Percentiles rank a stretch among this genome's conserved stretches.
These are phyloP conservation scores for Botia kubotai DNA, from an alignment of 2,797 vertebrate genomes.

Conservation along the genomic window DNA sequence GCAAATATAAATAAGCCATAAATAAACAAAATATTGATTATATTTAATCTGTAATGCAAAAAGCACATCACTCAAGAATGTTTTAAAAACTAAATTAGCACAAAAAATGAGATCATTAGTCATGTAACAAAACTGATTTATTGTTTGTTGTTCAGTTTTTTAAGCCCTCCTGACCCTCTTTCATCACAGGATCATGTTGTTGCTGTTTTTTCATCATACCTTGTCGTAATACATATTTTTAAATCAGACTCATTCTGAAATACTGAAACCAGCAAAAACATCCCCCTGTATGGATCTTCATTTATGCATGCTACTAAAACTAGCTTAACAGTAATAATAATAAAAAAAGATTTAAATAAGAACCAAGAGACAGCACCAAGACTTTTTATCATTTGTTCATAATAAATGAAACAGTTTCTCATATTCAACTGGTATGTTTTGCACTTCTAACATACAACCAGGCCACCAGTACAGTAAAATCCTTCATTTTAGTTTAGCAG, in stretches of 20 bases:
- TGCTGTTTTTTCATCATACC: slow-evolving; percentile 54
- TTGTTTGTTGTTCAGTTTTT: slow-evolving; percentile 14
- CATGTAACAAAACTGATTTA: slow-evolving; percentile 43
- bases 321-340: slow-evolving; percentile 77
- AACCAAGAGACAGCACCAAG: slow-evolving; percentile 67
- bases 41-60: background rate
- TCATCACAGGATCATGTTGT: slow-evolving; percentile 55
- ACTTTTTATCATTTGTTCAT: slow-evolving; percentile 66
- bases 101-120: slow-evolving; percentile 2
- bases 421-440: slow-evolving; percentile 77
- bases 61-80: no score
- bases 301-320: slow-evolving; percentile 87
- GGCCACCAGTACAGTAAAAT: slow-evolving; percentile 76
- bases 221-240: slow-evolving; percentile 68
- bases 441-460: slow-evolving; percentile 81
- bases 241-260: slow-evolving; percentile 70
- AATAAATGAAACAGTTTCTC: slow-evolving; percentile 81
- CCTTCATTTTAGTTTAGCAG: slow-evolving; percentile 67
- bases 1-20: no score
- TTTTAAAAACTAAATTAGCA: background rate
- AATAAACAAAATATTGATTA: no score
- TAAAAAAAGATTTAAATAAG: slow-evolving; percentile 47
- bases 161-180: slow-evolving; percentile 21
- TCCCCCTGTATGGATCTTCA: slow-evolving; percentile 71
- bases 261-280: slow-evolving; percentile 68